A percentile compares a stretch with the other conserved stretches of the same genome.
These are phyloP conservation scores for Varecia variegata DNA, from an alignment of 2,797 vertebrate species.

Conservation along the genomic window DNA sequence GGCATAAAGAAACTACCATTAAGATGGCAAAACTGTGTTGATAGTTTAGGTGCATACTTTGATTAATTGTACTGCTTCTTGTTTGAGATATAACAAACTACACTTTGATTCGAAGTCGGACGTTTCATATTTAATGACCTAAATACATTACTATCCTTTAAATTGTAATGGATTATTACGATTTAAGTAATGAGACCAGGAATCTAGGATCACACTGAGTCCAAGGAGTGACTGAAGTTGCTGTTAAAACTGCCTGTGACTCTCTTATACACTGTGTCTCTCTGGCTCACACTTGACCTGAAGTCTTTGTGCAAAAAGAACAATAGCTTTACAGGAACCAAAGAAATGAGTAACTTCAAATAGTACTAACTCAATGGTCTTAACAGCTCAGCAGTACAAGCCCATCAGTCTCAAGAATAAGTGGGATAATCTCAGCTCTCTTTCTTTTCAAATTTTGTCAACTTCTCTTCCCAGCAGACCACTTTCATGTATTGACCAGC, in stretches of 20 bases:
- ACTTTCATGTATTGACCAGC: not conserved
- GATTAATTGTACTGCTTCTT: no score
- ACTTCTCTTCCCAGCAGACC: not conserved
- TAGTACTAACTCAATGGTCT: not conserved
- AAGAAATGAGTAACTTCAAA: not conserved
- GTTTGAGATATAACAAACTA: no score
- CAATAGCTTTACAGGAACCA: not conserved
- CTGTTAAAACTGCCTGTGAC: not conserved
- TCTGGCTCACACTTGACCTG: not conserved
- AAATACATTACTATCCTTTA: not conserved
- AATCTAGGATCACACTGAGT: not conserved
- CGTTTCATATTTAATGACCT: no score
- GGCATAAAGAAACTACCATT: no score
- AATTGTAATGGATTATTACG: not conserved
- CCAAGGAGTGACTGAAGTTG: not conserved
- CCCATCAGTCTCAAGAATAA: not conserved
- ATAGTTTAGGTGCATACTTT: no score
- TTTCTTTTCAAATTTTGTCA: not conserved
- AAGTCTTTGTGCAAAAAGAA: slow-evolving; percentile 16
- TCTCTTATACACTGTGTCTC: not conserved
- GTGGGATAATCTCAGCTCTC: not conserved
- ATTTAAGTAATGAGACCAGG: not conserved
- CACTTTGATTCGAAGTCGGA: no score
- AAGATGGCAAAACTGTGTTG: no score
- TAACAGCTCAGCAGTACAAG: not conserved